Conservation (phyloP, 2,797 vertebrate genomes). For the Acridotheres tristis region DNA sequence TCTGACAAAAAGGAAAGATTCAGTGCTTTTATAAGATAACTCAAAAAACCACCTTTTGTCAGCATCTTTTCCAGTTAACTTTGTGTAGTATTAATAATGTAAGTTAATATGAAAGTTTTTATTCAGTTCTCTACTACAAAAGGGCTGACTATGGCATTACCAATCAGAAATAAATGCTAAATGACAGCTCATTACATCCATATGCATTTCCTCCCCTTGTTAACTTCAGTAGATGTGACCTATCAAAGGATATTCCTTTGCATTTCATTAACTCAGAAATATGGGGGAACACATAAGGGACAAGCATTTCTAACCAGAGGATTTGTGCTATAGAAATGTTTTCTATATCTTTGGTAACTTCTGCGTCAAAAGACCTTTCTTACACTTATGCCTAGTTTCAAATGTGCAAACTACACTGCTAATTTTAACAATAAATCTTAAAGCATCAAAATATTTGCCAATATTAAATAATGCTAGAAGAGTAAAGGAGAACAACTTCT, state of each 20-base stretch:
- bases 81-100: background rate
- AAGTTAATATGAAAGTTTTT: background rate
- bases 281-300: background rate
- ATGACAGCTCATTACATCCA: background rate
- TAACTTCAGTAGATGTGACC: conserved; percentile 14
- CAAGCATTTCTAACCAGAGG: background rate
- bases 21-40: background rate
- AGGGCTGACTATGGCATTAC: background rate
- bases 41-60: background rate
- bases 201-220: background rate
- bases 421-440: conserved; percentile 25
- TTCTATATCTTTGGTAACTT: background rate
- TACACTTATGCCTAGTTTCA: background rate
- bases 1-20: background rate
- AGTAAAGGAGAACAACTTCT: conserved; percentile 22
- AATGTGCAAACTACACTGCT: background rate
- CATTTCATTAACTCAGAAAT: background rate
- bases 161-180: background rate
- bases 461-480: conserved; percentile 29
- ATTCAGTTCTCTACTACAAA: background rate
- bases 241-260: background rate
- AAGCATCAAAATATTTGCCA: conserved; percentile 33
- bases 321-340: background rate
- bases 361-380: background rate
- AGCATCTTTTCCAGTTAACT: background rate